Conservation (phyloP, 2,113 vertebrate species). For the Suricata suricatta region DNA sequence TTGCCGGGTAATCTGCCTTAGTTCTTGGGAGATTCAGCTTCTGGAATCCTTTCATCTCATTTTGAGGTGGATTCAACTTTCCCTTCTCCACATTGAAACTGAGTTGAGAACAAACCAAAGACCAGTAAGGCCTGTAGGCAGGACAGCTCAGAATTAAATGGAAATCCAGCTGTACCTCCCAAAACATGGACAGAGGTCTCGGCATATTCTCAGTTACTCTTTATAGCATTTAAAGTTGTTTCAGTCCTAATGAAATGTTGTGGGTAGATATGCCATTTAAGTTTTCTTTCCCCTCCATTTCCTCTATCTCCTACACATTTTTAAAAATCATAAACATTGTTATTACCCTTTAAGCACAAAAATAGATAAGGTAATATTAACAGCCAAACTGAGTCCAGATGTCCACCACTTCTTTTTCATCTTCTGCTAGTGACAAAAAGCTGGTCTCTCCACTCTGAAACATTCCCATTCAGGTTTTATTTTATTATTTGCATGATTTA, state of each 20-base stretch:
- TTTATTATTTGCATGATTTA: constrained; percentile 32
- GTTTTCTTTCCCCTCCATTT: neutral
- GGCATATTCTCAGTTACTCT: neutral
- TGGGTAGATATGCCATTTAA: neutral
- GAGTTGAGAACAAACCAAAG: constrained; percentile 19
- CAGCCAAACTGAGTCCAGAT: neutral
- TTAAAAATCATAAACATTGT: neutral
- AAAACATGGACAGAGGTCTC: neutral
- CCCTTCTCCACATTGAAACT: neutral
- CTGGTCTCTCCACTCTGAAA: constrained; percentile 17
- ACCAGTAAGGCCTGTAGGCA: neutral
- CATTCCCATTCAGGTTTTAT: neutral
- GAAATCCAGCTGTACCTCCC: neutral
- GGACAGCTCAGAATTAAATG: neutral
- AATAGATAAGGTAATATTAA: neutral
- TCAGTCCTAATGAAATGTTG: neutral
- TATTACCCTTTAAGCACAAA: neutral
- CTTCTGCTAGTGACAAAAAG: constrained; percentile 33
- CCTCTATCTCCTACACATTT: neutral
- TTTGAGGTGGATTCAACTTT: neutral
- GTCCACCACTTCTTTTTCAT: constrained; percentile 9
- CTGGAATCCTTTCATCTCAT: constrained; percentile 30
- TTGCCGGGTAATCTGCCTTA: neutral
- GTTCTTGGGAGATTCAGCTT: neutral
- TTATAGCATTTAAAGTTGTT: neutral